Evolutionary conservation across 2,888 invertebrate species (phyloP).

Genomic region (Clostera curtula): DNA sequence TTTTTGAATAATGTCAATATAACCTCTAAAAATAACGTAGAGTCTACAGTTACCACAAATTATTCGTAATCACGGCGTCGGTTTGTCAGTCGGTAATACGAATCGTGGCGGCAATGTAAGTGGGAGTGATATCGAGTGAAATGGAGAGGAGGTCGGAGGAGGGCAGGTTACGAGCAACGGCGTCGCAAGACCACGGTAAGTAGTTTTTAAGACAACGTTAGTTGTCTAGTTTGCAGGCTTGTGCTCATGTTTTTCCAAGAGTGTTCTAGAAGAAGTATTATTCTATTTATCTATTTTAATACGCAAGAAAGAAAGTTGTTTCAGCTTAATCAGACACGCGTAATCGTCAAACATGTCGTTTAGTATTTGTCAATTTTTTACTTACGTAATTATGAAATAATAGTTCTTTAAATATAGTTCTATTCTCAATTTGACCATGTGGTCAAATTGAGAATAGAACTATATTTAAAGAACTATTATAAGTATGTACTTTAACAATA

Average conservation of each 20-base stretch:
- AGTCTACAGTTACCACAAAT: slow-evolving; percentile 13
- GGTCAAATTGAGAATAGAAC: no score
- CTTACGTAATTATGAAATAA: neutral
- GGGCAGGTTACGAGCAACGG: slow-evolving; percentile 45
- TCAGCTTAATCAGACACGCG: no score
- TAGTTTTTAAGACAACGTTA: no score
- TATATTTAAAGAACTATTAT: no score
- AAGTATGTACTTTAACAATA: no score
- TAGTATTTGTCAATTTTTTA: neutral
- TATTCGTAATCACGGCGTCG: slow-evolving; percentile 5
- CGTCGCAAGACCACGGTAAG: slow-evolving; percentile 57
- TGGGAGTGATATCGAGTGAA: slow-evolving; percentile 40
- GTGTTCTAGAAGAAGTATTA: no score
- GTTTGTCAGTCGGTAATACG: slow-evolving; percentile 14
- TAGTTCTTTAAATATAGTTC: neutral
- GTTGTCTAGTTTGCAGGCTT: no score
- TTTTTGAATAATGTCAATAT: neutral
- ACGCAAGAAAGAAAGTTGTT: no score
- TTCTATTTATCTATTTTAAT: no score
- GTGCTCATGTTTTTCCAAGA: no score
- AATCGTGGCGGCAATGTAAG: slow-evolving; percentile 35
- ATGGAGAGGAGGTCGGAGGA: slow-evolving; percentile 64
- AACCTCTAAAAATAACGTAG: neutral
- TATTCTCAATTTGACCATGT: no score
- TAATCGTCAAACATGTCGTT: no score